These are phyloP conservation scores for Zaprionus lineosus DNA, from an alignment of 2,888 invertebrate species.

Conservation along the genomic window DNA sequence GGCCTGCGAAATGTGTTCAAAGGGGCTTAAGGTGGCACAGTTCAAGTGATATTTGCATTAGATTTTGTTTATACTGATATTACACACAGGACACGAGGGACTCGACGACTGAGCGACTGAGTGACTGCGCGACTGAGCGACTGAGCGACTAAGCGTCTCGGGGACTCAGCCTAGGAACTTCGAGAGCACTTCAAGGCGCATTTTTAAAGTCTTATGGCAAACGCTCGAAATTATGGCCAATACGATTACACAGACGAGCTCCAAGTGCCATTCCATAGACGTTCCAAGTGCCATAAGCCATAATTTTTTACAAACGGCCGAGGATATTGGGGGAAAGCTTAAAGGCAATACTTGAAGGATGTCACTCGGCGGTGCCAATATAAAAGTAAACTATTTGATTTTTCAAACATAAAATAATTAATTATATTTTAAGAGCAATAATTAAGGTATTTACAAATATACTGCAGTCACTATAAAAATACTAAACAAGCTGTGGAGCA, in stretches of 20 bases:
- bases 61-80: conserved; percentile 48
- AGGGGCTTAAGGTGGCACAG: conserved; percentile 34
- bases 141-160: too few species aligned
- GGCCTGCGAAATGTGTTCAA: conserved; percentile 26
- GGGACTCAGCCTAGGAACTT: conserved; percentile 1
- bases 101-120: background rate
- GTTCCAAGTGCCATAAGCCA: conserved; percentile 22
- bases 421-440: too few species aligned
- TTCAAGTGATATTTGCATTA: conserved; percentile 65
- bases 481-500: too few species aligned
- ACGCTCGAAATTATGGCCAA: conserved; percentile 21
- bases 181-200: conserved; percentile 15
- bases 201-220: conserved; percentile 16
- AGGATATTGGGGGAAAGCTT: too few species aligned
- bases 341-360: background rate
- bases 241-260: conserved; percentile 1
- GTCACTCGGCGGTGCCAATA: too few species aligned
- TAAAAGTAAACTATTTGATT: too few species aligned
- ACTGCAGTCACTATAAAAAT: too few species aligned
- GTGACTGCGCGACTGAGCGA: too few species aligned
- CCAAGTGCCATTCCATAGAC: conserved; percentile 1
- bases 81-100: conserved; percentile 36
- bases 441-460: too few species aligned
- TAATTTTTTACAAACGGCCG: too few species aligned
- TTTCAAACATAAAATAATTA: too few species aligned